These are phyloP conservation scores for Lordiphosa collinella DNA, from an alignment of 1,140 invertebrate genomes.

Conservation along the genomic window DNA sequence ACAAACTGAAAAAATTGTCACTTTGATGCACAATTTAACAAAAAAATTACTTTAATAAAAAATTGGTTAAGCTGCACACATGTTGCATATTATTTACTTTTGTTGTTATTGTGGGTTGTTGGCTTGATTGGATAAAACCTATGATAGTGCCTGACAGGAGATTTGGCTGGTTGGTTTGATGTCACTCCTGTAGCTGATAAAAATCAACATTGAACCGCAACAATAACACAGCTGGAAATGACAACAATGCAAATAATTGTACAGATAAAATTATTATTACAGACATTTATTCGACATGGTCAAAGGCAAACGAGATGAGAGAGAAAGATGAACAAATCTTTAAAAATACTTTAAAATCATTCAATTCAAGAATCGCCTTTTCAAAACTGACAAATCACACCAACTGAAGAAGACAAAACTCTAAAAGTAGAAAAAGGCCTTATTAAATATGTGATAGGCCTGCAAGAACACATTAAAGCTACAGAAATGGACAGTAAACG, in stretches of 20 bases:
- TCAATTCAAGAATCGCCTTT: too few species aligned
- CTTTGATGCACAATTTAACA: conserved; percentile 7
- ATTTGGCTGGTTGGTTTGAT: conserved; percentile 10
- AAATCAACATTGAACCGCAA: conserved; percentile 45
- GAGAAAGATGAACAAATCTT: too few species aligned
- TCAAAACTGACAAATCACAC: too few species aligned
- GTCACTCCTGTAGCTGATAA: conserved; percentile 34
- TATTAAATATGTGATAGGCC: conserved; percentile 47
- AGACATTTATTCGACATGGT: conserved; percentile 9
- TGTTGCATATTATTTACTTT: conserved; percentile 17
- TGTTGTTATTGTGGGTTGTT: background rate
- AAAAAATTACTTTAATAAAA: conserved; percentile 5
- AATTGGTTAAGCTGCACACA: conserved; percentile 9
- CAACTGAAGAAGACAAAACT: background rate
- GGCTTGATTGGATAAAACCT: conserved; percentile 16
- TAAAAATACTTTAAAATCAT: too few species aligned
- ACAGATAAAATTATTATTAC: conserved; percentile 37
- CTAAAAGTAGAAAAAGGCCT: background rate
- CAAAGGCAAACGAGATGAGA: background rate
- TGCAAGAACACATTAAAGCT: conserved; percentile 47
- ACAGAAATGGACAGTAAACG: conserved; percentile 30
- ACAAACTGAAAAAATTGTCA: conserved; percentile 14
- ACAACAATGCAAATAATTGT: conserved; percentile 34
- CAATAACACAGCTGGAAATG: conserved; percentile 36
- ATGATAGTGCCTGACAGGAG: conserved; percentile 24